Base-by-base conservation (phyloP, 1,140 invertebrate genomes). In the Leptinotarsa defecta region DNA sequence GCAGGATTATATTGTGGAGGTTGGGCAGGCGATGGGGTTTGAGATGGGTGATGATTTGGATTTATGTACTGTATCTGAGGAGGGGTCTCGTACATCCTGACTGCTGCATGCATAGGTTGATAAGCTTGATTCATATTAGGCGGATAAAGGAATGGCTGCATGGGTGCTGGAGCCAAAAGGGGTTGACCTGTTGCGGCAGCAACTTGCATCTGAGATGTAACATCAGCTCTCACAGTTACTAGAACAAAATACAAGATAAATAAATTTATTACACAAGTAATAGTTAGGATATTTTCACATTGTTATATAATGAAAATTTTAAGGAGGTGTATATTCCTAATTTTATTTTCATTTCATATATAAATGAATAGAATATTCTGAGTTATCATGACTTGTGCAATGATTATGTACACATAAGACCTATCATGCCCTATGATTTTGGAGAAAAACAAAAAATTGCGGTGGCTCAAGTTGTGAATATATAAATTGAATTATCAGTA, bases 161-260 rank as follows among this genome's bases (percentile, higher is more conserved):
- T 83, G 19, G 94, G 92, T 5, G 91, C 92, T 13, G 93, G 92
- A 48, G 94, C 92, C 78, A 96, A 86, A 69, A 96, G 86, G 5
- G 94, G 94, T 83, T 95, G 94, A 1, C 94, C 94, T 52, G 94
- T 95, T 62, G 93, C 94, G 1, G 90, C 90, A 3, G 90, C 90
- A 15, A 89, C 89, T 82, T 93, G 92, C 88, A 94, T 92, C 81
- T 92, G 91, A 22, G 90, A 90, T 22, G 90, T 87, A 79, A 92
- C 86, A 77, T 92, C 91, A 67, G 90, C 87, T 34, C 79, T 87
- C 85, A 92, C 88, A 48, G 88, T 88, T 78, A 90, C 91, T 91
- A 81, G 84, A 77, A 24, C 52, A 78, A 73, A 65, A 11, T 43
- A 43, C 34, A 43, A 43, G 8, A 34, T 6, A 6, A 34, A 34